Evolutionary conservation across 2,113 vertebrate genomes (phyloP), one percentile per base, ranked within the genome.

Genomic region (Oxyura jamaicensis): DNA sequence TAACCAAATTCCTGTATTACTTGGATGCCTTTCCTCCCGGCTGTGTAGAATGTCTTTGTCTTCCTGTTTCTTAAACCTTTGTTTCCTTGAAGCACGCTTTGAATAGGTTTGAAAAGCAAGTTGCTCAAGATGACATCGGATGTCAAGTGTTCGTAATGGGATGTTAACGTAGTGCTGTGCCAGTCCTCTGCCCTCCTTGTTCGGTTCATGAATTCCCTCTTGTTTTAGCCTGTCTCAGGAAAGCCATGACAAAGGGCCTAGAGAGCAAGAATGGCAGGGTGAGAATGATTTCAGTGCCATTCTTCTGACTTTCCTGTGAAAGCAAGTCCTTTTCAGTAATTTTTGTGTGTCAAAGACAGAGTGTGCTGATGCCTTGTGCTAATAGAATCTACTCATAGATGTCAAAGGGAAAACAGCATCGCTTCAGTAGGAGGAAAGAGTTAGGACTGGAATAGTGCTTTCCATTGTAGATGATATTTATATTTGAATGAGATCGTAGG

Each of bases 11-110:
- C 9, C 2, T 21, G 21, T 9, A 0, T 86, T 21, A 69, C 53
- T 50, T 69, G 65, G 76, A 28, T 44, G 55, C 74, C 53, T 84
- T 28, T 0, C 2, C 77, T 86, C 77, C 74, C 73, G 36, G 0
- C 53, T 88, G 78, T 55, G 92, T 95, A 79, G 46, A 31, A 28
- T 82, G 42, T 68, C 65, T 82, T 39, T 93, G 91, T 84, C 94
- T 67, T 88, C 28, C 63, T 89, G 0, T 81, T 50, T 77, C 72
- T 84, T 77, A 65, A 56, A 17, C 46, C 79, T 82, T 69, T 77
- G 39, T 46, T 71, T 84, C 69, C 74, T 66, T 58, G 69, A 87
- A 88, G 44, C 48, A 3, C 41, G 77, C 15, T 60, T 52, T 83
- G 53, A 48, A 7, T 0, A 35, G 87, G 39, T 86, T 35, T 85